Base-by-base conservation (phyloP, 2,888 invertebrate species). In the Rotaria macrura region DNA sequence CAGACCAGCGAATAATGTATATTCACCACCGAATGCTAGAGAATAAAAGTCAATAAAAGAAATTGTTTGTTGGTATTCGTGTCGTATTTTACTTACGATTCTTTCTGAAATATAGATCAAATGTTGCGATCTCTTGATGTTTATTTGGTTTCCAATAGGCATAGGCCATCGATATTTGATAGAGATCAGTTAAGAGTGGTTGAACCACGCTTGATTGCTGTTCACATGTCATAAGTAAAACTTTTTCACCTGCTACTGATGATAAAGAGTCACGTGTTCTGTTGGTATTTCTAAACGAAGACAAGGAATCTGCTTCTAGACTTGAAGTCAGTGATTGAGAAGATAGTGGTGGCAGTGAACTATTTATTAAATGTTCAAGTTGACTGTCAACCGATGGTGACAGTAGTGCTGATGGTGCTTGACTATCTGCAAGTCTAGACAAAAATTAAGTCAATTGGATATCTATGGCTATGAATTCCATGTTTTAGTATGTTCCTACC, bases 81-180 rank as follows among this genome's bases (percentile, higher is more conserved):
- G n/a, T n/a, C n/a, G n/a, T n/a, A n/a, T n/a, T n/a, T 65, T 4
- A 17, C 34, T 38, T 34, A 65, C 65, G 97, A 92, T 96, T 97
- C 89, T 94, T 94, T 25, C 98, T 94, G 91, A 99, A 99, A 92
- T 96, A 99, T 87, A 99, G 93, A 92, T 99, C 98, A 92, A 99
- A 99, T 0, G 97, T 96, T 0, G 97, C 95, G 85, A 93, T 93
- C 91, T 97, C 96, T 88, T 95, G 93, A 84, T 94, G 94, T 92
- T 96, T 97, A n/a, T 94, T 95, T 84, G 96, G 95, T 91, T 96
- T 97, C 98, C 98, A 99, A 91, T 99, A 99, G 2, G 97, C 97
- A 92, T 99, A 99, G 0, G 97, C 96, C 98, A 98, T 98, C 7
- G 96, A 97, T 88, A 98, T 96, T 93, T 97, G 96, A 92, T 98